Evolutionary conservation across 2,888 invertebrate species (phyloP).

Genomic region (Lasioglossum marginatum): DNA sequence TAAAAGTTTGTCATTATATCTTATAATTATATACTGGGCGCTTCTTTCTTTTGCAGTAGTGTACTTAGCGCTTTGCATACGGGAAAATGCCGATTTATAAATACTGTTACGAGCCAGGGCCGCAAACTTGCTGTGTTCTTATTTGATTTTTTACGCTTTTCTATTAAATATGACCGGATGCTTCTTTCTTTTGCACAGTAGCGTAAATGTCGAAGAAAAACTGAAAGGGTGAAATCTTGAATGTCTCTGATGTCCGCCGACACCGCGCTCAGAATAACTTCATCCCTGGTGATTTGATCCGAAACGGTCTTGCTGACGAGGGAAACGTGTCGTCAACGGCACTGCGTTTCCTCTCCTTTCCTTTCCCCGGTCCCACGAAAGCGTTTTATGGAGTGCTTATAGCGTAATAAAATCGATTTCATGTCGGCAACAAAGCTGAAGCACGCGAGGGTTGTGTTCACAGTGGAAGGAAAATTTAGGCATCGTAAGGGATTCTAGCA

Average conservation of each 20-base stretch:
- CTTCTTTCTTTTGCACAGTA: too few species aligned
- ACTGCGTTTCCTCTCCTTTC: too few species aligned
- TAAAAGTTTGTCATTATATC: too few species aligned
- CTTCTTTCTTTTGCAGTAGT: too few species aligned
- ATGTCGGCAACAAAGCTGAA: conserved; percentile 40
- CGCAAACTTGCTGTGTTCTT: too few species aligned
- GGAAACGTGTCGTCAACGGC: conserved; percentile 12
- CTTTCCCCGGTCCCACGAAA: conserved; percentile 31
- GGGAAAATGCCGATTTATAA: too few species aligned
- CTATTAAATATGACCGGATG: too few species aligned
- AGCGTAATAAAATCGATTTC: conserved; percentile 50
- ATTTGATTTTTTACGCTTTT: too few species aligned
- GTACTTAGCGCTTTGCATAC: too few species aligned
- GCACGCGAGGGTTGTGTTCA: conserved; percentile 27
- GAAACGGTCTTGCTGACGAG: neutral
- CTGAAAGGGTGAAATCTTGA: neutral
- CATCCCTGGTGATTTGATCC: conserved; percentile 16
- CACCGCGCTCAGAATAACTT: conserved; percentile 26
- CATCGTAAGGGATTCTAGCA: conserved; percentile 34
- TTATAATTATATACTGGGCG: too few species aligned
- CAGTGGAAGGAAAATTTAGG: conserved; percentile 46
- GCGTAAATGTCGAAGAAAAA: neutral
- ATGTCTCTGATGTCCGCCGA: conserved; percentile 35
- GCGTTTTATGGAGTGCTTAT: conserved; percentile 64
- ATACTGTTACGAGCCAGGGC: too few species aligned